phyloP scores from a whole-genome alignment of 92 coral and sea anemone genomes.

The Zoanthus sansibaricus region DNA sequence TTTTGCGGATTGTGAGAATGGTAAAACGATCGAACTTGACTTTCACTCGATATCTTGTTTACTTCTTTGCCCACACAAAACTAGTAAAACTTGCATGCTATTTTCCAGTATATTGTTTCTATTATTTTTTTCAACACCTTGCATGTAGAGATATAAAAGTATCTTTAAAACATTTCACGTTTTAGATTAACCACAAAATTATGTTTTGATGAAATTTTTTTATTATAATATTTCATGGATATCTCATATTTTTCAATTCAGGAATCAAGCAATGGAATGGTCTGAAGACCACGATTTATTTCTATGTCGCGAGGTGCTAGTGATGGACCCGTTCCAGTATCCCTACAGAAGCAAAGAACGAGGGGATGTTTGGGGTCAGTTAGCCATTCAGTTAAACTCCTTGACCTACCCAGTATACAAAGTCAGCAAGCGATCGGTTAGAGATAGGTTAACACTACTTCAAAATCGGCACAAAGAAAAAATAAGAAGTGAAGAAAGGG shows the following conservation, averaged over 20 bases:
- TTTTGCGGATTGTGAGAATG: neutral
- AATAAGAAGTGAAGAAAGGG: neutral
- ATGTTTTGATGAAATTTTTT: neutral
- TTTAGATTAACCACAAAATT: neutral
- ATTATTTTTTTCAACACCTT: neutral
- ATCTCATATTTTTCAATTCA: neutral
- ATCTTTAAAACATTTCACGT: neutral
- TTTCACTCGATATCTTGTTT: neutral
- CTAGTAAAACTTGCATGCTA: neutral
- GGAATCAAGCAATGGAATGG: constrained; percentile 65
- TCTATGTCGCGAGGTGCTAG: constrained; percentile 55
- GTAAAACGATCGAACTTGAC: neutral
- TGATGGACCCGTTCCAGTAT: constrained; percentile 29
- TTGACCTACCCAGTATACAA: neutral
- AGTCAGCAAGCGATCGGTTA: constrained; percentile 13
- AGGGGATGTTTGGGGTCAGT: constrained; percentile 58
- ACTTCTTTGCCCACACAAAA: neutral
- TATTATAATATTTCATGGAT: neutral
- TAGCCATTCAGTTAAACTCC: constrained; percentile 17
- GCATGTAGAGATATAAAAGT: neutral
- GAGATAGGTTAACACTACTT: constrained; percentile 33
- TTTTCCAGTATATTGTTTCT: neutral
- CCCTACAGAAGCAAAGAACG: constrained; percentile 34
- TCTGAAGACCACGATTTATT: constrained; percentile 55
- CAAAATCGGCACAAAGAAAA: neutral